Conservation (phyloP, 2,888 invertebrate species). For the Deilephila elpenor region DNA sequence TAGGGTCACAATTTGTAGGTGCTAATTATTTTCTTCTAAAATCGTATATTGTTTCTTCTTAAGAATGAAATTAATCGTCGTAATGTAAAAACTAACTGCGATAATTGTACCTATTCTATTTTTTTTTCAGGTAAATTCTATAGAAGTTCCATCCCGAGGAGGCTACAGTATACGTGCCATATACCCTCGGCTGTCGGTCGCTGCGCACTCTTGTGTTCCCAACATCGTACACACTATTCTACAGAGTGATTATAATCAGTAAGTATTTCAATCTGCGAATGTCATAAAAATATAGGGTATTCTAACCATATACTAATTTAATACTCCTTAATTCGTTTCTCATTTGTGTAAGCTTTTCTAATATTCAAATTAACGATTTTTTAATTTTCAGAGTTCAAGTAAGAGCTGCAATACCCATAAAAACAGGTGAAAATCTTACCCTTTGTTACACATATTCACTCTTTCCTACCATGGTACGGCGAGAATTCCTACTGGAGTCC, state of each 20-base stretch:
- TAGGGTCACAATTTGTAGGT: too few relatives aligned
- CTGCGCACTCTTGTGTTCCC: constrained; percentile 93
- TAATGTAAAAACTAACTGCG: too few relatives aligned
- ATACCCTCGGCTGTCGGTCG: constrained; percentile 90
- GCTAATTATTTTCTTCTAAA: too few relatives aligned
- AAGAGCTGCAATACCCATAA: constrained; percentile 87
- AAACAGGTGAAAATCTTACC: constrained; percentile 86
- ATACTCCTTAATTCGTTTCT: too few relatives aligned
- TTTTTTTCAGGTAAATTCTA: constrained; percentile 86
- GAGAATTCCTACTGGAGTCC: constrained; percentile 88
- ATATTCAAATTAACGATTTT: background rate
- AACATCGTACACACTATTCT: constrained; percentile 91
- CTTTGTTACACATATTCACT: constrained; percentile 91
- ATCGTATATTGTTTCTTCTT: too few relatives aligned
- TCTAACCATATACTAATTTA: too few relatives aligned
- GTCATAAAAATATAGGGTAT: too few relatives aligned
- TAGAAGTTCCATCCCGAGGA: constrained; percentile 88
- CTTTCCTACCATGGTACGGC: constrained; percentile 88
- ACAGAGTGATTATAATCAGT: constrained; percentile 67
- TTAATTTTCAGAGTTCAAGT: constrained; percentile 86
- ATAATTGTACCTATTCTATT: background rate
- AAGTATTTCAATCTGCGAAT: constrained; percentile 41
- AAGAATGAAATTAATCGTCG: too few relatives aligned
- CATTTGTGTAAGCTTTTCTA: too few relatives aligned
- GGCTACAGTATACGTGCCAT: constrained; percentile 90